phyloP scores from a whole-genome alignment of 2,797 vertebrate species.

The Phalanger gymnotis region DNA sequence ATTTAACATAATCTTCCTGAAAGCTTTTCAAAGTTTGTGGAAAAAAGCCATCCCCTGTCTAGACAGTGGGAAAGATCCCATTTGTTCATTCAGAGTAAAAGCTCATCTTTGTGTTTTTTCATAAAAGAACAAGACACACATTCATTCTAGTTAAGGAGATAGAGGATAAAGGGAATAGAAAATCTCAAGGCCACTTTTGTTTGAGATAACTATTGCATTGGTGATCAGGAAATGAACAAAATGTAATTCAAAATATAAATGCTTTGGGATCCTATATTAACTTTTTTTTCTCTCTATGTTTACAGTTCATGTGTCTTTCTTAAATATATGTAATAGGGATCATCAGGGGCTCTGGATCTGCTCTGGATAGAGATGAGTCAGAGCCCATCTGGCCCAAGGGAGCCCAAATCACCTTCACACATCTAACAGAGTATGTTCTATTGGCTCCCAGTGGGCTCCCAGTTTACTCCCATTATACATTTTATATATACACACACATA shows the following conservation, averaged over 20 bases:
- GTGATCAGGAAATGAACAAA: constrained; percentile 17
- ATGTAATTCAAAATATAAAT: constrained; percentile 19
- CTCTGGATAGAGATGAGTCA: neutral
- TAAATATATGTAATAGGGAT: neutral
- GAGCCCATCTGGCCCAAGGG: neutral
- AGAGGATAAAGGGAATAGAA: constrained; percentile 15
- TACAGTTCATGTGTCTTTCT: neutral
- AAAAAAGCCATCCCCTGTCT: constrained; percentile 9
- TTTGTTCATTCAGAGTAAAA: constrained; percentile 40
- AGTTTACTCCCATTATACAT: neutral
- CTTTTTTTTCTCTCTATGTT: neutral
- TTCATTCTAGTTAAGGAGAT: neutral
- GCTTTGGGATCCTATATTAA: neutral
- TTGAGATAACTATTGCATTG: constrained; percentile 15
- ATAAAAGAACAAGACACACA: neutral
- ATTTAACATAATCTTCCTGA: neutral
- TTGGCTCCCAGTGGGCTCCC: neutral
- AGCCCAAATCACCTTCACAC: neutral
- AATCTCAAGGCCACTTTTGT: neutral
- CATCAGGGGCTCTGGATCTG: neutral
- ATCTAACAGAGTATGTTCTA: neutral
- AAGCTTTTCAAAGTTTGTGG: neutral
- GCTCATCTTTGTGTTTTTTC: constrained; percentile 1
- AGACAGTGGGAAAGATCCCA: constrained; percentile 5
- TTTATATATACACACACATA: too few species aligned